A percentile compares a stretch with the other conserved stretches of the same genome.
These are phyloP conservation scores for Ophioninae sp. DNA, from an alignment of 2,888 invertebrate species.

Conservation along the genomic window DNA sequence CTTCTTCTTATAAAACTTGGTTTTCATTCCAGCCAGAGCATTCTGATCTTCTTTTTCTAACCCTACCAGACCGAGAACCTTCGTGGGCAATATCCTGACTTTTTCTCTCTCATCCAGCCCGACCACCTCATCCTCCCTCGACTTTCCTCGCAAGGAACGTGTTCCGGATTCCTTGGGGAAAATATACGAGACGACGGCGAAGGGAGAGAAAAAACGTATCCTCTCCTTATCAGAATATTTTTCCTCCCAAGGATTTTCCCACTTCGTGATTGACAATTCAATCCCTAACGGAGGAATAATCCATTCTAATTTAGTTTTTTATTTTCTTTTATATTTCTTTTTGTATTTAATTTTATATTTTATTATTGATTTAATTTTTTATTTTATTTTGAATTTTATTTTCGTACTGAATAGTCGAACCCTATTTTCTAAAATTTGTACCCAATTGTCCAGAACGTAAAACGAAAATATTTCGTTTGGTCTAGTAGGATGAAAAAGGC, in stretches of 20 bases:
- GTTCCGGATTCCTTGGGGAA: conserved; percentile 59
- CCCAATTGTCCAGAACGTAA: not conserved
- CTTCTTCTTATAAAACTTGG: conserved; percentile 56
- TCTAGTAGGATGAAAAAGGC: not conserved
- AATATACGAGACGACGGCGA: conserved; percentile 24
- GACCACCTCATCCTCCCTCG: conserved; percentile 17
- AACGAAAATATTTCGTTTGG: not conserved
- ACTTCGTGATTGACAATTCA: conserved; percentile 51
- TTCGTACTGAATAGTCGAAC: too few species aligned
- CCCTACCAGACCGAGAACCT: conserved; percentile 37
- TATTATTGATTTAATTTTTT: too few species aligned
- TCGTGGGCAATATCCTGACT: conserved; percentile 39
- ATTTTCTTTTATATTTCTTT: not conserved
- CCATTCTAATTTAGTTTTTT: not conserved
- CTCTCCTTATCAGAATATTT: conserved; percentile 38
- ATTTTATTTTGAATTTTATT: too few species aligned
- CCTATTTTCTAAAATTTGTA: not conserved
- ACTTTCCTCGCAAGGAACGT: conserved; percentile 50
- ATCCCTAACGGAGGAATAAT: conserved; percentile 51
- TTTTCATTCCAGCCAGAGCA: conserved; percentile 57
- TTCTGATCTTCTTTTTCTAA: conserved; percentile 48
- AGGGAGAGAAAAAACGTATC: conserved; percentile 43
- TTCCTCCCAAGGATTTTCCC: conserved; percentile 41
- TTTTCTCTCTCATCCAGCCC: conserved; percentile 41
- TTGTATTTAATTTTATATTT: too few species aligned